Conservation (phyloP, 2,797 vertebrate species). For the Trachops cirrhosus region DNA sequence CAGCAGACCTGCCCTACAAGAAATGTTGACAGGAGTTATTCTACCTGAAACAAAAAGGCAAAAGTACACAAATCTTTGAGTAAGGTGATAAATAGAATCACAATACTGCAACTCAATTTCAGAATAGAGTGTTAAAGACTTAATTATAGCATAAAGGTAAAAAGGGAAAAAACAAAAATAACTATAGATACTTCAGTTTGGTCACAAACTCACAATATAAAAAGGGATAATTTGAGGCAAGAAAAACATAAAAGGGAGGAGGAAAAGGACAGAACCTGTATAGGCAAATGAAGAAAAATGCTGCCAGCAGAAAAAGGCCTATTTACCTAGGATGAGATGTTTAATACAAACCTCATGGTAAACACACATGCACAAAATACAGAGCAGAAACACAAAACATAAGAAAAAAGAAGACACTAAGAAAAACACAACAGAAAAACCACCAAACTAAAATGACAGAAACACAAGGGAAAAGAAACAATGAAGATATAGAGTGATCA, state of each 20-base stretch:
- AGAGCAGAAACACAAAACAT: neutral
- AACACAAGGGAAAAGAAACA: neutral
- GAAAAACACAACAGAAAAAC: neutral
- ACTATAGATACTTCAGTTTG: neutral
- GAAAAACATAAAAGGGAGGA: neutral
- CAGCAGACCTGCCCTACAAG: too few relatives aligned
- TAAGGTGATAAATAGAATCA: neutral
- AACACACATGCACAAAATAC: neutral
- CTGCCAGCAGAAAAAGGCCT: neutral
- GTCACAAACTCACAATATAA: neutral
- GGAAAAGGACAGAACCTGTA: neutral
- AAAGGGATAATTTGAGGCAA: neutral
- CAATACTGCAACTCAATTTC: neutral
- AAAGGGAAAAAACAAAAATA: neutral
- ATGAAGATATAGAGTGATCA: neutral
- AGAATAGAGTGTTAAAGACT: neutral
- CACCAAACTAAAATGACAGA: neutral
- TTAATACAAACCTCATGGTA: neutral
- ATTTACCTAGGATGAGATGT: neutral
- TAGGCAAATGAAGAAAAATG: neutral
- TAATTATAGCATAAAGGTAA: neutral
- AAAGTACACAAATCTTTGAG: neutral
- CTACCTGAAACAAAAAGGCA: neutral
- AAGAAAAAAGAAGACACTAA: neutral
- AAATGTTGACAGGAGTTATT: too few relatives aligned